Evolutionary conservation across 30 jellyfish, hydroid and myxozoan genomes (phyloP).

Genomic region (Aurelia sp.): DNA sequence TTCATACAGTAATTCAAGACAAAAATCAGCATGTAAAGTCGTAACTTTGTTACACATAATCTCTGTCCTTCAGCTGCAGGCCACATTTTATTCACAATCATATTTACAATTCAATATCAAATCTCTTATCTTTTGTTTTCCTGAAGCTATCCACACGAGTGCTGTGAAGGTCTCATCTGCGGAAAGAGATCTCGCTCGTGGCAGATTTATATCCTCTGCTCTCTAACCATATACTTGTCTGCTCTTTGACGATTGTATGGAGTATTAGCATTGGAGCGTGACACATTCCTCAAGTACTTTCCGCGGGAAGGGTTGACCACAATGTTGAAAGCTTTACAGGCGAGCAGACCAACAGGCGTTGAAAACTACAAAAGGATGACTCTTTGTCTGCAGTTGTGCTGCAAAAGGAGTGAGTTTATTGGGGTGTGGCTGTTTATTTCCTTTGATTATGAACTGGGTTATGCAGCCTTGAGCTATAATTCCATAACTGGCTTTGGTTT

Average conservation of each 20-base stretch:
- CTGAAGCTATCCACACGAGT: background rate
- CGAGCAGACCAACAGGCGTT: slow-evolving; percentile 5
- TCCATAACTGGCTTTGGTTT: too few relatives aligned
- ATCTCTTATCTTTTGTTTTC: background rate
- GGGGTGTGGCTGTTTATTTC: slow-evolving; percentile 5
- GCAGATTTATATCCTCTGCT: background rate
- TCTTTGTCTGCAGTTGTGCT: too few relatives aligned
- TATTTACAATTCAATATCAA: background rate
- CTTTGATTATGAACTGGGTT: background rate
- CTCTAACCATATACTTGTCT: slow-evolving; percentile 1
- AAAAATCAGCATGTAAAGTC: background rate
- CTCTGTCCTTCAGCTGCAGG: background rate
- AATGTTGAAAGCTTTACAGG: background rate
- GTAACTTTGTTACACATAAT: background rate
- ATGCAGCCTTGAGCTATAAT: too few relatives aligned
- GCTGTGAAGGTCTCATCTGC: background rate
- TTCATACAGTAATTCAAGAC: background rate
- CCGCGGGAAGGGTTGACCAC: slow-evolving; percentile 65
- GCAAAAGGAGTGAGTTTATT: background rate
- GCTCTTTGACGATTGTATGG: slow-evolving; percentile 30
- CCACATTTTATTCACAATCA: background rate
- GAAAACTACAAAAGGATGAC: background rate
- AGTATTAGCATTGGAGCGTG: slow-evolving; percentile 69
- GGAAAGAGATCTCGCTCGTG: slow-evolving; percentile 21
- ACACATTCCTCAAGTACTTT: slow-evolving; percentile 49